These are phyloP conservation scores for Hirundo rustica DNA, from an alignment of 2,797 vertebrate genomes.

Conservation along the genomic window DNA sequence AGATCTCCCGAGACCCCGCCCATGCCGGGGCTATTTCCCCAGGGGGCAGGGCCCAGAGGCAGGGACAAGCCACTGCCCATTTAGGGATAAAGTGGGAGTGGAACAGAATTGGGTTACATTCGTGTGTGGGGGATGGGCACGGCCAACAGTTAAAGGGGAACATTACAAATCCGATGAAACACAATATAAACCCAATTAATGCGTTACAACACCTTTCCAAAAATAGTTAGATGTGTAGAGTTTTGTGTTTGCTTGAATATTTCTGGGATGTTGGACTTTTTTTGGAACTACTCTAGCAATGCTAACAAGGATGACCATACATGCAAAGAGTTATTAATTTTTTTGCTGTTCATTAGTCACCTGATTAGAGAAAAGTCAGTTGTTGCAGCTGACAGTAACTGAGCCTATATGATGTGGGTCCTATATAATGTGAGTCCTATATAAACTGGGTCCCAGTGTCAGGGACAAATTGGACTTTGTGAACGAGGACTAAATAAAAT, in stretches of 20 bases:
- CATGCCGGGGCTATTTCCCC: too few species aligned
- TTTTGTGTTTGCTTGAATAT: neutral
- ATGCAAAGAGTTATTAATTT: neutral
- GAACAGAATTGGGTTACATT: too few species aligned
- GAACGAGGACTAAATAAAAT: neutral
- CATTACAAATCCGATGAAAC: too few species aligned
- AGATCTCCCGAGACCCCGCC: too few species aligned
- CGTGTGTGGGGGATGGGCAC: too few species aligned
- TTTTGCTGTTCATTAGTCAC: neutral
- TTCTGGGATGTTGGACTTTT: neutral
- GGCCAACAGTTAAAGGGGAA: too few species aligned
- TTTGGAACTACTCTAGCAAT: neutral
- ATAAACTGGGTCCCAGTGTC: too few species aligned
- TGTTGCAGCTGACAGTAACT: neutral
- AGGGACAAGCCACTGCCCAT: too few species aligned
- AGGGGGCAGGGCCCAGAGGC: too few species aligned
- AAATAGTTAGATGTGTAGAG: neutral
- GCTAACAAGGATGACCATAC: neutral
- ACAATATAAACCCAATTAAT: too few species aligned
- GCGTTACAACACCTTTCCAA: neutral
- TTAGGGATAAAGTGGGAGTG: too few species aligned
- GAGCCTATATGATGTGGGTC: neutral
- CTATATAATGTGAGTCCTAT: too few species aligned
- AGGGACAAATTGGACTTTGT: neutral
- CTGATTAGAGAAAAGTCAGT: neutral